phyloP scores from a whole-genome alignment of 1,140 invertebrate genomes.

The Drosophila busckii region DNA sequence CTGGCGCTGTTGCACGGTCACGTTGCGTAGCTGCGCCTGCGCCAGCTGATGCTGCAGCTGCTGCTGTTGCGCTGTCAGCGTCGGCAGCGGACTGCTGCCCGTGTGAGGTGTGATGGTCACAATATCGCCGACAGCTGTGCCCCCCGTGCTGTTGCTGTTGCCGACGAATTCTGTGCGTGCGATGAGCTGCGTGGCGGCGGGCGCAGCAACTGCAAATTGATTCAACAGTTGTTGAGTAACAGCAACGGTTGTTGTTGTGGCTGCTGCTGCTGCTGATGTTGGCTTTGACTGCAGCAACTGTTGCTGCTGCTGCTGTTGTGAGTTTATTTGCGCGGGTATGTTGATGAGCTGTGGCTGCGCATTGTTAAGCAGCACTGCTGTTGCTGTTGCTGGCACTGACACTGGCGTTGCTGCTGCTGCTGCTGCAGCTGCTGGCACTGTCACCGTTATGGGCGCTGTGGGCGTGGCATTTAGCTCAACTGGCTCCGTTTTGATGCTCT shows the following conservation, averaged over 20 bases:
- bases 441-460: background rate
- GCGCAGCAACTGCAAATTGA: constrained; percentile 42
- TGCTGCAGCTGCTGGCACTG: background rate
- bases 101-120: constrained; percentile 66
- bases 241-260: constrained; percentile 40
- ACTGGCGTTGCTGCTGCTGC: background rate
- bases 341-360: constrained; percentile 36
- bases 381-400: background rate
- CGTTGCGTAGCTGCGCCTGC: constrained; percentile 68
- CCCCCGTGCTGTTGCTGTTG: no score
- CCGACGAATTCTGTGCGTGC: constrained; percentile 48
- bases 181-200: constrained; percentile 44
- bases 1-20: constrained; percentile 66
- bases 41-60: constrained; percentile 64
- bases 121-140: constrained; percentile 63
- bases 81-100: constrained; percentile 47
- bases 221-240: constrained; percentile 52
- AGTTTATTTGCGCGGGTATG: constrained; percentile 60
- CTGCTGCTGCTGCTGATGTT: constrained; percentile 28
- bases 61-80: constrained; percentile 53
- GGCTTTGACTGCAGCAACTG: constrained; percentile 28
- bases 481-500: constrained; percentile 21
- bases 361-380: background rate
- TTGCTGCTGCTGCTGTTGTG: constrained; percentile 33
- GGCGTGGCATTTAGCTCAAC: background rate